A percentile compares a stretch with the other conserved stretches of the same genome.
phyloP scores from a whole-genome alignment of 1,140 invertebrate genomes.

The Forficula auricularia region DNA sequence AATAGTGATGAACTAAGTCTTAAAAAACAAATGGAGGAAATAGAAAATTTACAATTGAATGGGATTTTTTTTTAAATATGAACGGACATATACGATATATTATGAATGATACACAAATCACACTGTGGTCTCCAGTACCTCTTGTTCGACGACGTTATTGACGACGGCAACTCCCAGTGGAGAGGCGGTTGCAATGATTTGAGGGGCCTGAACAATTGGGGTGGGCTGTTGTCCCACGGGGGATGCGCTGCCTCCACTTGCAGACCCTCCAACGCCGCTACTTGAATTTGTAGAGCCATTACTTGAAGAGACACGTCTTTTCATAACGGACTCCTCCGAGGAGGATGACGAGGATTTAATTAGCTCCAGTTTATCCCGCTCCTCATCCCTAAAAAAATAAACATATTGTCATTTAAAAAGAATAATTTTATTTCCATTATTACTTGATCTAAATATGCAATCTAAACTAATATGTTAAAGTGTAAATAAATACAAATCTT shows the following conservation, averaged over 20 bases:
- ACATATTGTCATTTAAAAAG: slow-evolving; percentile 1
- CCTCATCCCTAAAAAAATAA: slow-evolving; percentile 36
- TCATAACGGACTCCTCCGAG: slow-evolving; percentile 40
- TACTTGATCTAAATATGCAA: too few relatives aligned
- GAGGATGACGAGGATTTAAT: slow-evolving; percentile 32
- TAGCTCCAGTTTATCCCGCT: slow-evolving; percentile 35
- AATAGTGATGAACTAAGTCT: too few relatives aligned
- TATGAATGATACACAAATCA: too few relatives aligned
- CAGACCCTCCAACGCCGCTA: slow-evolving; percentile 7
- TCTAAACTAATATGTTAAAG: too few relatives aligned
- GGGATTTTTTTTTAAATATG: too few relatives aligned
- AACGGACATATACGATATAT: too few relatives aligned
- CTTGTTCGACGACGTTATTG: slow-evolving; percentile 20
- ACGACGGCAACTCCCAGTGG: neutral
- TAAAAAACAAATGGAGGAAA: too few relatives aligned
- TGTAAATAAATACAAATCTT: too few relatives aligned
- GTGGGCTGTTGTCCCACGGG: slow-evolving; percentile 23
- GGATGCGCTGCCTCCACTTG: slow-evolving; percentile 22
- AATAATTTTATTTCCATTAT: neutral
- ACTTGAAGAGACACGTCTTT: slow-evolving; percentile 36
- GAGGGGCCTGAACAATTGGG: slow-evolving; percentile 17
- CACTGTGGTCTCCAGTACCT: slow-evolving; percentile 44
- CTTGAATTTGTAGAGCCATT: slow-evolving; percentile 36
- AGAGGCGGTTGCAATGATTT: neutral
- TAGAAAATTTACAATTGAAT: too few relatives aligned